phyloP scores from a whole-genome alignment of 2,797 vertebrate species.

The Rhinichthys osculus region DNA sequence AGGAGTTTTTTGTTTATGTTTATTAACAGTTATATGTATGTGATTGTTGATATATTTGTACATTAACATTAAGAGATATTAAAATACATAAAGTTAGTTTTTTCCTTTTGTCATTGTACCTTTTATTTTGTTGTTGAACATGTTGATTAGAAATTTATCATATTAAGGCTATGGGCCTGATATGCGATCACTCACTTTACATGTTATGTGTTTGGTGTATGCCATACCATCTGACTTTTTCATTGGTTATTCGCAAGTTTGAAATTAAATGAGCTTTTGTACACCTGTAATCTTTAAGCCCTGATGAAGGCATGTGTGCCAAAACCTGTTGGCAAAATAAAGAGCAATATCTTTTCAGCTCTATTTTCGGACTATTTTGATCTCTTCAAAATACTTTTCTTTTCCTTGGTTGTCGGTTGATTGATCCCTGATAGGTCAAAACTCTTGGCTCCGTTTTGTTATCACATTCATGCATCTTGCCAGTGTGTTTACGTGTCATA shows the following conservation, averaged over 20 bases:
- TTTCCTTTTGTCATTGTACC: not conserved
- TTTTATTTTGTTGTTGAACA: not conserved
- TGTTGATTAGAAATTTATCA: not conserved
- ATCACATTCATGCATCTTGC: conserved; percentile 39
- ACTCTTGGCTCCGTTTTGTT: conserved; percentile 46
- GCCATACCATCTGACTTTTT: not conserved
- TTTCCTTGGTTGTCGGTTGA: not conserved
- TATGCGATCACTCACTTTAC: too few relatives aligned
- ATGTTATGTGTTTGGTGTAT: too few relatives aligned
- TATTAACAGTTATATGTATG: too few relatives aligned
- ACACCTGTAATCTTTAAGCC: not conserved
- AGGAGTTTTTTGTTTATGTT: too few relatives aligned
- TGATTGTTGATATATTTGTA: too few relatives aligned
- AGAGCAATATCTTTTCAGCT: too few relatives aligned
- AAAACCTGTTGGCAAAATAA: too few relatives aligned
- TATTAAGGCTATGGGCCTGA: too few relatives aligned
- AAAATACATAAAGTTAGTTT: too few relatives aligned
- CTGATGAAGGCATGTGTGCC: not conserved
- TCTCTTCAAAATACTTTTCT: too few relatives aligned
- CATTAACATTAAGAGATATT: too few relatives aligned
- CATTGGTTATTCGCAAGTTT: not conserved
- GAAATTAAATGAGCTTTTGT: not conserved
- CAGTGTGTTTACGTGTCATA: conserved; percentile 55
- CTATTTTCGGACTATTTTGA: too few relatives aligned
- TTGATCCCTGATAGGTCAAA: conserved; percentile 42